These are phyloP conservation scores for Laticauda colubrina DNA, from an alignment of 2,113 vertebrate genomes.

Conservation along the genomic window DNA sequence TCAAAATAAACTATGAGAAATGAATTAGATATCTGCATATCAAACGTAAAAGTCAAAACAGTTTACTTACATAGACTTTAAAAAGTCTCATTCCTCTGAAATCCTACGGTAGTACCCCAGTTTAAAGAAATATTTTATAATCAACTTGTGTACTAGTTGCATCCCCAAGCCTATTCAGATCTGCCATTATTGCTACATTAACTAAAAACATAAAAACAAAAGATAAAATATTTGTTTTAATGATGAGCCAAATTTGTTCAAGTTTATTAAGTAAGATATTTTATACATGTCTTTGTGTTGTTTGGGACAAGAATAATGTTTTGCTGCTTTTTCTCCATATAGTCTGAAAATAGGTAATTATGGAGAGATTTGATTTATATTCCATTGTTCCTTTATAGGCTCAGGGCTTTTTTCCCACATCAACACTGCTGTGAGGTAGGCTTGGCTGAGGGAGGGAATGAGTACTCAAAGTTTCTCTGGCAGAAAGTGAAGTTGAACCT, in stretches of 20 bases:
- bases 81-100: neutral
- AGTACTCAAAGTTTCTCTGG: neutral
- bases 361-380: neutral
- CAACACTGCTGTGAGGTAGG: neutral
- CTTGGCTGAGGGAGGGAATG: neutral
- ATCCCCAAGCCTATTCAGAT: neutral
- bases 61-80: neutral
- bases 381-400: neutral
- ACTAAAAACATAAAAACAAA: neutral
- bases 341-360: neutral
- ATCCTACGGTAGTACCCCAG: neutral
- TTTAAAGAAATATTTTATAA: neutral
- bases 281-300: neutral
- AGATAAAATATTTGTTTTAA: neutral
- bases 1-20: neutral
- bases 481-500: neutral
- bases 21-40: neutral
- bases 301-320: slow-evolving; percentile 1
- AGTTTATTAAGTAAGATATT: neutral
- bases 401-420: neutral
- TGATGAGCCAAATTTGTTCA: neutral
- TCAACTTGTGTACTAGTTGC: neutral
- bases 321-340: neutral
- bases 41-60: neutral
- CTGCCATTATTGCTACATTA: neutral